A percentile compares a stretch with the other conserved stretches of the same genome.
phyloP scores from a whole-genome alignment of 2,113 vertebrate genomes.

The Notiomystis cincta region DNA sequence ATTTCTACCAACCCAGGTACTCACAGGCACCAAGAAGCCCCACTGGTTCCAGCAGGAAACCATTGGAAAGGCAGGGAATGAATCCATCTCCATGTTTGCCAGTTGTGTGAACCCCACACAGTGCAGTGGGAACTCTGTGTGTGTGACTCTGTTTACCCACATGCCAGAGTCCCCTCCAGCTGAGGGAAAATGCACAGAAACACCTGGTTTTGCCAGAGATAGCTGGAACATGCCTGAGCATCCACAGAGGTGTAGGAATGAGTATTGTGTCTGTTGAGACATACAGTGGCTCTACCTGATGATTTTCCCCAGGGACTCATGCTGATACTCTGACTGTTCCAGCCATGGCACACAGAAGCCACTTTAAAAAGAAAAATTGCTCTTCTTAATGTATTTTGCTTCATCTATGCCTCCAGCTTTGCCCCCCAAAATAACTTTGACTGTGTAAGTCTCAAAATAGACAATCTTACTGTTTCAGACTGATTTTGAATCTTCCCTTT shows the following conservation, averaged over 20 bases:
- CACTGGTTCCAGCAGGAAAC: background rate
- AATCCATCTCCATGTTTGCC: background rate
- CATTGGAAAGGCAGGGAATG: background rate
- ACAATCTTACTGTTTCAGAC: background rate
- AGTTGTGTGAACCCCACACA: background rate
- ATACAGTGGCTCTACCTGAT: background rate
- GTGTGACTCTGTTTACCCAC: background rate
- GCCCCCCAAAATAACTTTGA: background rate
- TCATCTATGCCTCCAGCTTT: background rate
- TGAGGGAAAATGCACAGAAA: background rate
- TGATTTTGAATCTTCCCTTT: constrained; percentile 24
- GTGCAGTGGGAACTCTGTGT: accelerated
- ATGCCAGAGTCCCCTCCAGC: background rate
- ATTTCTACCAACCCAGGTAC: background rate
- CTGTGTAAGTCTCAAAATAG: background rate
- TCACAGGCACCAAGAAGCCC: background rate
- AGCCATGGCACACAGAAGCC: background rate
- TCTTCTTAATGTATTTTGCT: background rate
- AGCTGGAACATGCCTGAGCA: background rate
- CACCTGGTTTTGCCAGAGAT: background rate
- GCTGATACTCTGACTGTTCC: background rate
- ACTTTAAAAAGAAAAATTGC: background rate
- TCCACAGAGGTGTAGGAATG: background rate
- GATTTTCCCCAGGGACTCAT: background rate
- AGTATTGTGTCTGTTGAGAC: background rate